Evolutionary conservation across 1,140 invertebrate species (phyloP), one percentile per base, ranked within the genome.

Genomic region (Augochlora pura): DNA sequence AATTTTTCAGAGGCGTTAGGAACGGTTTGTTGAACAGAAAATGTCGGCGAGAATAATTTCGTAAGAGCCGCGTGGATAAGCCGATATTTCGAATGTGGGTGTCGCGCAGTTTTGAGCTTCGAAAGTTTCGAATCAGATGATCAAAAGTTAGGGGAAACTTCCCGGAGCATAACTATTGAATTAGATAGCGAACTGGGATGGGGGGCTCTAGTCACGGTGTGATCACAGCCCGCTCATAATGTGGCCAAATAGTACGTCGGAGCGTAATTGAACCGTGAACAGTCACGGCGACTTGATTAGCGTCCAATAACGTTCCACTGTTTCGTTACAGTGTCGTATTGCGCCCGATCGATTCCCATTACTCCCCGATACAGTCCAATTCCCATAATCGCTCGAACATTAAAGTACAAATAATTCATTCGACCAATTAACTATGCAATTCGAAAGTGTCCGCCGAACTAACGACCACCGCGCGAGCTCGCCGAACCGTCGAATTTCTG

Each of bases 241-340:
- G 23, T 42, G 10, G 27, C 27, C 21, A 32, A 62, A 49, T 16
- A 23, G 42, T 60, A 23, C 54, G 62, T 23, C 68, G 38, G 54
- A 80, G 63, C 68, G 65, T 66, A 80, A 80, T 66, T 63, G 60
- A 63, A 63, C 25, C 60, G 27, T 63, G 27, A 63, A 32, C 25
- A 27, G 25, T 63, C 27, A 25, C 32, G 27, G 16, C 27, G 4
- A 38, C 25, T 63, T 63, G 60, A 63, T 27, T 27, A 32, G 27
- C 60, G 25, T 32, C 0, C 25, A 27, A 63, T 63, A 32, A 38
- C 60, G 25, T 18, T 38, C 32, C 25, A 63, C 32, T 63, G 60
- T 27, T 18, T 32, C 27, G 60, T 32, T 18, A 21, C 46, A 27
- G 2, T 32, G 25, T 32, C 25, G 46, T 21, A 21, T 68, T 52